Conservation (phyloP, 2,888 invertebrate genomes). For the Branchellion lobata region DNA sequence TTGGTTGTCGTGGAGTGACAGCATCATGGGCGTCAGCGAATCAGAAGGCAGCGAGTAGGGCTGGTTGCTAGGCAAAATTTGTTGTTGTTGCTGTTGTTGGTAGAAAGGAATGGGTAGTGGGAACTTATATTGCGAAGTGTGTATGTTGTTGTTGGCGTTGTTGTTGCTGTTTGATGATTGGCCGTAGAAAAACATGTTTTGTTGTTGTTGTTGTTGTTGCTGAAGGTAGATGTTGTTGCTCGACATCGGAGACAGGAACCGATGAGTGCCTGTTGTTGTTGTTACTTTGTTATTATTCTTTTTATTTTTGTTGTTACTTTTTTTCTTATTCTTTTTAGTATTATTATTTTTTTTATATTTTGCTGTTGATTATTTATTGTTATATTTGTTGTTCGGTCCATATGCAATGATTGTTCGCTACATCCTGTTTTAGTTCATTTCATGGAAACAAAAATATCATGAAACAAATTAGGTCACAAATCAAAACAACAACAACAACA, state of each 20-base stretch:
- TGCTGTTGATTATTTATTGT: neutral
- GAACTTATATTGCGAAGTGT: neutral
- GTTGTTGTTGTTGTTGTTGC: slow-evolving; percentile 12
- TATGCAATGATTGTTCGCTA: too few species aligned
- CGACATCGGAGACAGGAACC: neutral
- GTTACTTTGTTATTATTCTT: too few species aligned
- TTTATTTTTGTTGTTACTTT: too few species aligned
- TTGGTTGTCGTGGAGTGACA: slow-evolving; percentile 8
- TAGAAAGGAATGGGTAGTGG: neutral
- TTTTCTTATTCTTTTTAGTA: too few species aligned
- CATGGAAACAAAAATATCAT: too few species aligned
- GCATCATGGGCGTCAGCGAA: slow-evolving; percentile 3
- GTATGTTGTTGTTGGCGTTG: neutral
- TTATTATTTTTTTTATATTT: too few species aligned
- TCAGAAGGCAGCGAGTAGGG: neutral
- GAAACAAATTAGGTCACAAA: too few species aligned
- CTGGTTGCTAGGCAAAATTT: neutral
- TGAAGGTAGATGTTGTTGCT: slow-evolving; percentile 10
- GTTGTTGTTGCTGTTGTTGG: neutral
- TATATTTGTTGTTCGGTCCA: neutral
- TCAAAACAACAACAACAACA: too few species aligned
- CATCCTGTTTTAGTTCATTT: too few species aligned
- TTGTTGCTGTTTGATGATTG: neutral
- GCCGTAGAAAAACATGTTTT: slow-evolving; percentile 9
- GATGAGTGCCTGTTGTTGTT: neutral